Evolutionary conservation across 2,113 vertebrate species (phyloP).

Genomic region (Eclectus roratus): DNA sequence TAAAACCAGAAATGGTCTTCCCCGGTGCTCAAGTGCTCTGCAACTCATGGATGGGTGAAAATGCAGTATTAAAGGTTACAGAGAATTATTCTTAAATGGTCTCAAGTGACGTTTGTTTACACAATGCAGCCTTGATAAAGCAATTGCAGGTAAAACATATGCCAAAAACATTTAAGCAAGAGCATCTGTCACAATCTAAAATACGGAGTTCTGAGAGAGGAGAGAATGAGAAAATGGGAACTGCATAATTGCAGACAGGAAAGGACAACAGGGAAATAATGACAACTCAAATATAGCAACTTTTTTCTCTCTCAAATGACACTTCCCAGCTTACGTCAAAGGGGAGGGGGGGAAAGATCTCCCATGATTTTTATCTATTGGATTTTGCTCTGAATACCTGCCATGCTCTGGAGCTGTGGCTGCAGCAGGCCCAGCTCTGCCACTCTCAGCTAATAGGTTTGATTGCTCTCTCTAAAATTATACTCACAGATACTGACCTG

Average conservation of each 20-base stretch:
- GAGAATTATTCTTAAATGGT: neutral
- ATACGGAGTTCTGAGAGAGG: neutral
- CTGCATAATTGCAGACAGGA: neutral
- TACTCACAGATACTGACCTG: neutral
- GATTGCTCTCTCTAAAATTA: neutral
- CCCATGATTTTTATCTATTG: slow-evolving; percentile 22
- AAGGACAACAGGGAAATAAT: slow-evolving; percentile 9
- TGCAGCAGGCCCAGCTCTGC: neutral
- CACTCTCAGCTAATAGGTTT: slow-evolving; percentile 18
- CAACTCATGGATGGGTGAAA: neutral
- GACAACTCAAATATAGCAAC: slow-evolving; percentile 19
- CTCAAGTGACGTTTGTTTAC: neutral
- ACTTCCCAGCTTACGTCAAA: neutral
- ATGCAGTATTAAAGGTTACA: neutral
- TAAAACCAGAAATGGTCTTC: neutral
- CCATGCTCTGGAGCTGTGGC: neutral
- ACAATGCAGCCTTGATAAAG: neutral
- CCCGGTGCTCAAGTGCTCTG: neutral
- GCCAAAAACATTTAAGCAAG: neutral
- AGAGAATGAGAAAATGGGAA: neutral
- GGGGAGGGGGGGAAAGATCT: neutral
- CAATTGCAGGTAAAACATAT: neutral
- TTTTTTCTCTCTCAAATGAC: neutral
- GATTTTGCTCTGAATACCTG: slow-evolving; percentile 7
- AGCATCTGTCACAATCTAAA: neutral